Evolutionary conservation across 1,140 invertebrate species (phyloP).

Genomic region (Meteorus sp.): DNA sequence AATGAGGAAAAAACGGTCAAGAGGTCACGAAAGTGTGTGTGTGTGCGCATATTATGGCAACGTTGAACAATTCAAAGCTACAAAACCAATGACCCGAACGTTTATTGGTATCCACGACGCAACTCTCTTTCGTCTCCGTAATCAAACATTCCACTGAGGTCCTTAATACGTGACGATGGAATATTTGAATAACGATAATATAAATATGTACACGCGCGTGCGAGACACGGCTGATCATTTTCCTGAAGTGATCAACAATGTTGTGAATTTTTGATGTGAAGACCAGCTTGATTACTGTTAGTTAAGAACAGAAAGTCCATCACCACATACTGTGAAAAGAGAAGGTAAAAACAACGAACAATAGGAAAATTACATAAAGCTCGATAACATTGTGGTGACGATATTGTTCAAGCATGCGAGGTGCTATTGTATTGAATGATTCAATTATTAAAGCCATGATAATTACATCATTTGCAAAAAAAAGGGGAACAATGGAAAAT

Average conservation of each 20-base stretch:
- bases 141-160: conserved; percentile 10
- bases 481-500: no score
- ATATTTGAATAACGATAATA: background rate
- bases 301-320: no score
- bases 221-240: background rate
- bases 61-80: background rate
- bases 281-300: no score
- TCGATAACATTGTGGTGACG: no score
- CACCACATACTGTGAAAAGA: no score
- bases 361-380: no score
- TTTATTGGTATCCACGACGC: background rate
- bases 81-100: conserved; percentile 12
- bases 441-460: no score
- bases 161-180: conserved; percentile 1
- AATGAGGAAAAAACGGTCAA: conserved; percentile 1
- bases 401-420: no score
- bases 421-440: no score
- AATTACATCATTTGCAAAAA: conserved; percentile 16
- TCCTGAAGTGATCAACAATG: no score
- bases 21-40: conserved; percentile 14
- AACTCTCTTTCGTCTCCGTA: conserved; percentile 5
- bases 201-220: background rate
- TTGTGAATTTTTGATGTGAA: background rate
- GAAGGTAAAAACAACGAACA: no score
- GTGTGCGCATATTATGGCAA: background rate